A percentile compares a stretch with the other conserved stretches of the same genome.
Evolutionary conservation across 2,888 invertebrate species (phyloP).

Genomic region (Xestoiulus laeticollis): DNA sequence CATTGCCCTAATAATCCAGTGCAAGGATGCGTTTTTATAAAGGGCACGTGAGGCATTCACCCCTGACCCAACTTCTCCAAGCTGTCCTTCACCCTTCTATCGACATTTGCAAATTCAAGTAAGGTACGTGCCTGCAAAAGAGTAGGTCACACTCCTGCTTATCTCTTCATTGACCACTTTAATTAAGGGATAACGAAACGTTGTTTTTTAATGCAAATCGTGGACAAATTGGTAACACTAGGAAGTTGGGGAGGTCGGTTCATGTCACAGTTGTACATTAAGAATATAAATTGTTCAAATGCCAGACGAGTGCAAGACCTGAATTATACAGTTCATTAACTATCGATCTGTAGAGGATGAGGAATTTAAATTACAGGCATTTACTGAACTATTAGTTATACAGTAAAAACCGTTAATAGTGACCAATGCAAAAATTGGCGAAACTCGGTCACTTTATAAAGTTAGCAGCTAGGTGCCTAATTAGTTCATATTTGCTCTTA

Average conservation of each 20-base stretch:
- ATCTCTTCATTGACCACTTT: slow-evolving; percentile 16
- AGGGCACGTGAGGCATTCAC: slow-evolving; percentile 26
- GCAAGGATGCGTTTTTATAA: not conserved
- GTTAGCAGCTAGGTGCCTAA: too few species aligned
- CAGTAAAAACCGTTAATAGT: too few species aligned
- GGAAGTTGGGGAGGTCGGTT: not conserved
- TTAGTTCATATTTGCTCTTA: too few species aligned
- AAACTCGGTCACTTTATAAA: too few species aligned
- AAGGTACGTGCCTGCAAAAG: not conserved
- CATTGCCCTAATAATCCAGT: not conserved
- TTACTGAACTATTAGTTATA: not conserved
- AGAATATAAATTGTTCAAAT: not conserved
- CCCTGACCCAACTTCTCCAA: slow-evolving; percentile 10
- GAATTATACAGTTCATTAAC: not conserved
- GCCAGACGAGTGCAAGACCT: not conserved
- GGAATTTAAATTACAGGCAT: not conserved
- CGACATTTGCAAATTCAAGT: not conserved
- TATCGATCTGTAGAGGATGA: not conserved
- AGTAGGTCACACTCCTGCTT: not conserved
- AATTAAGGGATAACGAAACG: not conserved
- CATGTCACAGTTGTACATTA: not conserved
- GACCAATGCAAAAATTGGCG: too few species aligned
- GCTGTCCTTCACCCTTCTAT: not conserved
- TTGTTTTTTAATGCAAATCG: not conserved
- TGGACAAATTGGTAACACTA: not conserved